Evolutionary conservation across 2,797 vertebrate species (phyloP).

Genomic region (Sciaenops ocellatus): DNA sequence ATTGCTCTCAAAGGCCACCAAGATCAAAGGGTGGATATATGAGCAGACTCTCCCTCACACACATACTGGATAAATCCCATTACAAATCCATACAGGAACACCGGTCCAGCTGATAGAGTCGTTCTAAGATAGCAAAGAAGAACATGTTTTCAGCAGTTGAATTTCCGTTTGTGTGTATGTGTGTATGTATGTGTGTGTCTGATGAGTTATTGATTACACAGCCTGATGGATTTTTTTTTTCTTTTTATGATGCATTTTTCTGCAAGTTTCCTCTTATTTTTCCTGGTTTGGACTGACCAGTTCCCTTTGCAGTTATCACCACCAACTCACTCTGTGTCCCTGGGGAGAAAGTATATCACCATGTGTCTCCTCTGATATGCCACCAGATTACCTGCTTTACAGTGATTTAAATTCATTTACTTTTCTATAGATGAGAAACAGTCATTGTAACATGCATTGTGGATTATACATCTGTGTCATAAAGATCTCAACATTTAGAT

Average conservation of each 20-base stretch:
- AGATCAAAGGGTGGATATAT: slow-evolving; percentile 66
- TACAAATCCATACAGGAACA: slow-evolving; percentile 29
- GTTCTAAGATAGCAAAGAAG: slow-evolving; percentile 3
- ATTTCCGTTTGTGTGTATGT: not conserved
- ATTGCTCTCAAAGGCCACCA: slow-evolving; percentile 52
- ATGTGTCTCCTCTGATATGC: not conserved
- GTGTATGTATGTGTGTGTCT: not conserved
- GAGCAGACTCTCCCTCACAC: slow-evolving; percentile 29
- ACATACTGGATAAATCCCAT: slow-evolving; percentile 39
- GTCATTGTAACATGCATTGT: not conserved
- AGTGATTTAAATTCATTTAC: not conserved
- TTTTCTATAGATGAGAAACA: not conserved
- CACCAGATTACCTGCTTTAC: not conserved
- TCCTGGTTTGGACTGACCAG: too few species aligned
- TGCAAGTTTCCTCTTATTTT: not conserved
- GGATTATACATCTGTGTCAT: not conserved
- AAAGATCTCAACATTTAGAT: not conserved
- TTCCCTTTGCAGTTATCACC: not conserved
- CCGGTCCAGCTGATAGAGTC: slow-evolving; percentile 12
- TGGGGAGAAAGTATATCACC: not conserved
- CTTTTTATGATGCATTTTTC: not conserved
- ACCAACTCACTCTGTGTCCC: not conserved
- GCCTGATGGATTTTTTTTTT: not conserved
- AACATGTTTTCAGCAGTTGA: slow-evolving; percentile 4
- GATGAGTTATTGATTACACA: slow-evolving; percentile 30